Evolutionary conservation across 1,140 invertebrate genomes (phyloP), one percentile per base, ranked within the genome.

Genomic region (Brachionus plicatilis): DNA sequence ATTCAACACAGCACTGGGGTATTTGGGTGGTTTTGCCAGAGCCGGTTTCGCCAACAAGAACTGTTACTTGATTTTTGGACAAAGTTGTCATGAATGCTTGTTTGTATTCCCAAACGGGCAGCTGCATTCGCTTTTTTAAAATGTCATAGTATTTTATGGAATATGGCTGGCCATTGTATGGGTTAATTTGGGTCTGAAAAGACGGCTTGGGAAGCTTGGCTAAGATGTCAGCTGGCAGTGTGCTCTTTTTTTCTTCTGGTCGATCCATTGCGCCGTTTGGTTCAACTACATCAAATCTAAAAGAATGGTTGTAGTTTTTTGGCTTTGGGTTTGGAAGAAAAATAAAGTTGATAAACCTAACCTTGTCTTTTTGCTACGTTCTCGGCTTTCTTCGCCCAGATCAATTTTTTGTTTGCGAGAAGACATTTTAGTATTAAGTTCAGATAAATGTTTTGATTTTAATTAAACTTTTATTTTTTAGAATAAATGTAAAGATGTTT

Each of bases 101-200:
- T 86, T 95, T 93, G 89, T 99, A 99, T 88, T 99, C 97, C 92
- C 97, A 99, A 0, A 99, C 97, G 1, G 98, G 98, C 20, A 99
- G 90, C 6, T 93, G 93, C 45, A 95, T 94, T 66, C 98, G 92
- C 87, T 98, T 98, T 85, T 94, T 92, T 85, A 93, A 88, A 45
- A 92, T 87, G 66, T 91, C 89, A 87, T 88, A 89, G 86, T 91
- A 92, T 24, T 88, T 85, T 47, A 86, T 66, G 8, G 86, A 87
- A 75, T 85, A 88, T 7, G 85, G 78, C 70, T 80, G 66, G 11
- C 80, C 84, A n/a, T 83, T 87, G 43, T 85, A 87, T 9, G 85
- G 85, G 72, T 88, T 89, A 14, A 85, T 65, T 45, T 78, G 75
- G n/a, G 79, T n/a, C 24, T 41, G 53, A n/a, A 37, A 33, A 9